phyloP scores from a whole-genome alignment of 2,113 vertebrate species.

The Sylvilagus bachmani region DNA sequence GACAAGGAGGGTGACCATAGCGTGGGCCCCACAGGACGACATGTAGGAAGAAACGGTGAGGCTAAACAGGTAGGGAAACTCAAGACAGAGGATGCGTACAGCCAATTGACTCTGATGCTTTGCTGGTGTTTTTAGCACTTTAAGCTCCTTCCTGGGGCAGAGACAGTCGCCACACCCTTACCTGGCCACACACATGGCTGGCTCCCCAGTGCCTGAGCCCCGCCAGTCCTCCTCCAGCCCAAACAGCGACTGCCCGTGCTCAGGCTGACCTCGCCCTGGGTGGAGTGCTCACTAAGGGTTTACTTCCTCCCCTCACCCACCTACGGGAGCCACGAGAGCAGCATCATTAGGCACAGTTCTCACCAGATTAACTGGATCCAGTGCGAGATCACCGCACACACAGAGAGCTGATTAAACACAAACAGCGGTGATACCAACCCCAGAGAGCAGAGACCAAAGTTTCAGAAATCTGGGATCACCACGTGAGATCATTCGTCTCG shows the following conservation, averaged over 20 bases:
- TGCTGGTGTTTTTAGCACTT: background rate
- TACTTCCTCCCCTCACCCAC: conserved; percentile 20
- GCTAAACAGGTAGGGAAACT: background rate
- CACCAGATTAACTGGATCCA: background rate
- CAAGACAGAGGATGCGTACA: background rate
- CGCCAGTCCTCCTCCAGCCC: background rate
- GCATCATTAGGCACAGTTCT: background rate
- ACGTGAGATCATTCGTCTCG: background rate
- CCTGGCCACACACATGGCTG: background rate
- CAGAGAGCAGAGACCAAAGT: conserved; percentile 1
- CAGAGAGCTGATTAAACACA: background rate
- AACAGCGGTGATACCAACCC: background rate
- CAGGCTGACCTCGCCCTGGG: background rate
- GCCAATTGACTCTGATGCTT: background rate
- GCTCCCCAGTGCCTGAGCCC: background rate
- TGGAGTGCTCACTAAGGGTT: background rate
- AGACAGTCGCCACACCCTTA: background rate
- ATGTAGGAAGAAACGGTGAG: background rate
- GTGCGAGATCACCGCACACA: background rate
- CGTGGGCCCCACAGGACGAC: background rate
- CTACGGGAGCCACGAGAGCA: background rate
- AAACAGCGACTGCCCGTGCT: background rate
- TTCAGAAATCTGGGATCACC: background rate
- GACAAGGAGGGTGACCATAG: background rate
- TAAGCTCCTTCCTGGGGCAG: background rate